Conservation (phyloP, 1,140 invertebrate genomes). For the Hylaeus anthracinus region DNA sequence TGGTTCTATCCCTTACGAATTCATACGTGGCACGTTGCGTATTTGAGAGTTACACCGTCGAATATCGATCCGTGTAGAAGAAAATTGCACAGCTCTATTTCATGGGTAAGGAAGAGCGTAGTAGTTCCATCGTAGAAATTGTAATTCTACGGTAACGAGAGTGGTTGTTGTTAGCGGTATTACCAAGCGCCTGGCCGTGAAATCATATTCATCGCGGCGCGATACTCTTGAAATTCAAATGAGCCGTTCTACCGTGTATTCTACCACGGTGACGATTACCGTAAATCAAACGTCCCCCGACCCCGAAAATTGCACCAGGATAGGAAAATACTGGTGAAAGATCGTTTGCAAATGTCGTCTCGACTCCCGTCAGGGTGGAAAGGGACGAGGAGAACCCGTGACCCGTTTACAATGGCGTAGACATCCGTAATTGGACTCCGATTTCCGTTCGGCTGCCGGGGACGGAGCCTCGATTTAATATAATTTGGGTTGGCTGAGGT, state of each 20-base stretch:
- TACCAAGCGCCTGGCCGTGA: neutral
- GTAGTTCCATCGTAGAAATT: neutral
- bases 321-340: neutral
- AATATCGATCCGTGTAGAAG: neutral
- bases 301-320: conserved; percentile 7
- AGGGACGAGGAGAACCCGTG: conserved; percentile 12
- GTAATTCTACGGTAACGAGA: conserved; percentile 30
- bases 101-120: too few species aligned
- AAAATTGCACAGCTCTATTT: conserved; percentile 19
- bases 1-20: too few species aligned
- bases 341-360: conserved; percentile 2
- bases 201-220: conserved; percentile 34
- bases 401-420: conserved; percentile 46
- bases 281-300: conserved; percentile 3
- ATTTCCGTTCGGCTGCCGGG: conserved; percentile 46
- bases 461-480: conserved; percentile 56
- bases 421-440: conserved; percentile 57
- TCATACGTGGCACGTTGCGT: neutral
- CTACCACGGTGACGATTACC: conserved; percentile 13
- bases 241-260: conserved; percentile 6
- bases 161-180: conserved; percentile 29
- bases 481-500: conserved; percentile 49
- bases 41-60: neutral
- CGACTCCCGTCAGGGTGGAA: neutral
- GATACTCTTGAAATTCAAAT: conserved; percentile 43